Evolutionary conservation across 2,888 invertebrate genomes (phyloP).

Genomic region (Pogonocherus hispidulus): DNA sequence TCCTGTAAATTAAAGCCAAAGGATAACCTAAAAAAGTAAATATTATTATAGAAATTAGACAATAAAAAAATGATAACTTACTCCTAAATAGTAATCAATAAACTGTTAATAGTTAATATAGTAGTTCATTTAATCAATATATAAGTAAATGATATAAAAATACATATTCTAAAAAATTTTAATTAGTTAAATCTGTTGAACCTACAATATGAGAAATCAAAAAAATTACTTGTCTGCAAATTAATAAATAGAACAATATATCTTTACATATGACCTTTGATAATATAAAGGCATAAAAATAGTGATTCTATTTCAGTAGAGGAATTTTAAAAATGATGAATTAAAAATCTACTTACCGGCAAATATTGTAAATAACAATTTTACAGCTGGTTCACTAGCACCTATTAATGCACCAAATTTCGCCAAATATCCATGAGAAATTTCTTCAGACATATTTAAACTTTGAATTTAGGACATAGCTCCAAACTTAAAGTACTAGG

Average conservation of each 20-base stretch:
- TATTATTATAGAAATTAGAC: background rate
- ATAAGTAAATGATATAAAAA: background rate
- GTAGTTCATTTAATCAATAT: conserved; percentile 21
- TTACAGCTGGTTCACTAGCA: conserved; percentile 62
- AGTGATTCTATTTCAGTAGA: background rate
- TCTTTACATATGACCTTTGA: background rate
- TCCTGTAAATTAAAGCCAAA: conserved; percentile 76
- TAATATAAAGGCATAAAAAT: background rate
- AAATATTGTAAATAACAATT: conserved; percentile 64
- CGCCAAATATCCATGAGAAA: conserved; percentile 45
- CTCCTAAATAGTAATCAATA: background rate
- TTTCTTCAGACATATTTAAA: conserved; percentile 32
- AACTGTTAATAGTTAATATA: conserved; percentile 11
- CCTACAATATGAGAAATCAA: no score
- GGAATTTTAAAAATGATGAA: conserved; percentile 10
- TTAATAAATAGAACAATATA: background rate
- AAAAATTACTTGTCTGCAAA: no score
- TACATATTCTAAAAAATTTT: no score
- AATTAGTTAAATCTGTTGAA: no score
- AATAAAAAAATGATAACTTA: background rate
- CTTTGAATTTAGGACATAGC: conserved; percentile 1
- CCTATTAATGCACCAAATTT: conserved; percentile 58
- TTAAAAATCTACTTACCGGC: conserved; percentile 60
- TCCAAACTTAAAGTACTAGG: no score
- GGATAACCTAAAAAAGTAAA: conserved; percentile 77